Evolutionary conservation across 2,113 vertebrate genomes (phyloP).

Genomic region (Melanerpes aurifrons): DNA sequence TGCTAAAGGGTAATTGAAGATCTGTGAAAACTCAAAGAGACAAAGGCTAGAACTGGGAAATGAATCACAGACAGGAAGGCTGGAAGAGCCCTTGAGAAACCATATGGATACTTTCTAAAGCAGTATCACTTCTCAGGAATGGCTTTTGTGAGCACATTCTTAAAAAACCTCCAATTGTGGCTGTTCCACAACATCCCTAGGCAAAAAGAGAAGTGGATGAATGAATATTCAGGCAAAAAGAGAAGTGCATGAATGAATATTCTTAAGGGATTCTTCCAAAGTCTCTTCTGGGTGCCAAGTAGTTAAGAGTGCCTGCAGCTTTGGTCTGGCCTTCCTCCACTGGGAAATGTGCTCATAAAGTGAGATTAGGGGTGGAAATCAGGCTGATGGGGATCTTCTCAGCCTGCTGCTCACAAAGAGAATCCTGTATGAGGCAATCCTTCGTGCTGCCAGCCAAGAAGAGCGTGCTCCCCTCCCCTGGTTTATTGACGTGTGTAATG

Average conservation of each 20-base stretch:
- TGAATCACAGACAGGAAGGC: background rate
- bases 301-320: background rate
- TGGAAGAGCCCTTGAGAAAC: background rate
- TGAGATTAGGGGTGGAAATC: background rate
- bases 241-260: background rate
- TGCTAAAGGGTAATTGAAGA: background rate
- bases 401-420: slow-evolving; percentile 3
- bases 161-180: background rate
- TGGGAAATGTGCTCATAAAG: background rate
- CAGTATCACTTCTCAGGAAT: background rate
- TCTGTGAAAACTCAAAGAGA: background rate
- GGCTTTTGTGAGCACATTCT: background rate
- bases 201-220: background rate
- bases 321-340: background rate
- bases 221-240: background rate
- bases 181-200: background rate
- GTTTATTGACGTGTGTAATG: background rate
- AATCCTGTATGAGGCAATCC: background rate
- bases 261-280: background rate
- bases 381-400: background rate
- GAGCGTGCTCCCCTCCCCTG: background rate
- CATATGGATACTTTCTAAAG: background rate
- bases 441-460: background rate
- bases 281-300: background rate
- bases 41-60: background rate